Base-by-base conservation (phyloP, 2,797 vertebrate genomes). In the Sus cebifrons region DNA sequence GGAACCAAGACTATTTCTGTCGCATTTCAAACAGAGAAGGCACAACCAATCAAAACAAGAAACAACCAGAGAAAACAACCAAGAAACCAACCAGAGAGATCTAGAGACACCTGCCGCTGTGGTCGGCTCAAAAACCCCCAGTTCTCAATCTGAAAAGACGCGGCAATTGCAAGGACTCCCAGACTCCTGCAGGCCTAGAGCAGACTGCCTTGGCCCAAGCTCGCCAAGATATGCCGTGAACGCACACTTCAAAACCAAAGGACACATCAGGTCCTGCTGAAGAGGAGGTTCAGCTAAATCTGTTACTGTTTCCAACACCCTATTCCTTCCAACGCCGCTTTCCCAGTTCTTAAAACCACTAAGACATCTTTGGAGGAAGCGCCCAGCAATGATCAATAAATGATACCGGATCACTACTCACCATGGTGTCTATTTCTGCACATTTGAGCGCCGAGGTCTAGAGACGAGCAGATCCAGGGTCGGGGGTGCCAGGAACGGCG, bases 1-100 rank as follows among this genome's bases (percentile, higher is more conserved):
- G 12, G 8, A 60, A 62, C 40, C 49, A 94, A 77, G 44, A 92
- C 29, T 86, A 83, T 93, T 92, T 87, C 52, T 83, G n/a, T 74
- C 68, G 9, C 40, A 68, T 86, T 87, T 73, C 77, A 36, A 91
- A 86, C 89, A 25, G 70, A 83, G 11, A 88, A 82, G 6, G 15
- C 44, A 12, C 68, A 79, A 85, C 44, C 62, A 77, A 44, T n/a
- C 36, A 32, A 83, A 85, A 93, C 5, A 25, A 82, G 65, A 88
- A 44, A 15, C 62, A 23, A 49, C 44, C 44, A 49, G 44, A 49
- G 44, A 49, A 49, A 49, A 49, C 44, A 49, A 49, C 44, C 70
- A 71, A 83, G 16, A 90, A 94, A 78, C 8, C 74, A 81, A 32
- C 21, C 29, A 75, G 21, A 86, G 52, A 83, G 20, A 60, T 68